Evolutionary conservation across 2,113 vertebrate species (phyloP).

Genomic region (Hemibagrus wyckioides): DNA sequence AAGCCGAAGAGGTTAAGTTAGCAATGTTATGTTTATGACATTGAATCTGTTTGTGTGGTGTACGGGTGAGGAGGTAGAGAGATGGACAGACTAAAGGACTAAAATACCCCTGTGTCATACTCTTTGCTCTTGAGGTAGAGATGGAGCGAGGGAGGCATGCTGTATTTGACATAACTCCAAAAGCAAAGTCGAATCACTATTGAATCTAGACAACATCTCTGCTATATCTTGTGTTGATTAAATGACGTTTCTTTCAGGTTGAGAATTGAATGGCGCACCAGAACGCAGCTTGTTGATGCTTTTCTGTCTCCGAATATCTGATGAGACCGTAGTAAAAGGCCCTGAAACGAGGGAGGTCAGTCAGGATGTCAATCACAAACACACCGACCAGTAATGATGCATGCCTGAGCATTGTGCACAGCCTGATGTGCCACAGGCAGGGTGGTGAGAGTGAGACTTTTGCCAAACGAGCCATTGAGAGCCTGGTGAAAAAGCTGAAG

Average conservation of each 20-base stretch:
- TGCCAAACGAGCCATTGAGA: slow-evolving; percentile 94
- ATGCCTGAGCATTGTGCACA: slow-evolving; percentile 97
- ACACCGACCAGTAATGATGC: slow-evolving; percentile 96
- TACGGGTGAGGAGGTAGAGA: background rate
- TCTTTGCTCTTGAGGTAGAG: background rate
- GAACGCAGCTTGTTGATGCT: background rate
- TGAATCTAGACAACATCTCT: background rate
- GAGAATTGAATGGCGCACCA: slow-evolving; percentile 25
- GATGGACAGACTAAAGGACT: background rate
- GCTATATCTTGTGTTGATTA: background rate
- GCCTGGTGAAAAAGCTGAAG: slow-evolving; percentile 96
- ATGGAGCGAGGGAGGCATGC: background rate
- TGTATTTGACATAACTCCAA: background rate
- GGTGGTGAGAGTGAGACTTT: slow-evolving; percentile 97
- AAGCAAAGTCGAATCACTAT: background rate
- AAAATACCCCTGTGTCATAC: background rate
- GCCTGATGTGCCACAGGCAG: slow-evolving; percentile 97
- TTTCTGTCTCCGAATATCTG: slow-evolving; percentile 1
- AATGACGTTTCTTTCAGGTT: background rate
- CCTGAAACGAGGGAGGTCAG: background rate
- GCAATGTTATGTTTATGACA: background rate
- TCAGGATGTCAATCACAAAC: slow-evolving; percentile 91
- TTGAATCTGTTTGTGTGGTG: background rate
- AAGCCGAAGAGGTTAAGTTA: background rate
- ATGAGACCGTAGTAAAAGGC: background rate